Base-by-base conservation (phyloP, 2,888 invertebrate species). In the Xanthorhoe spadicearia region DNA sequence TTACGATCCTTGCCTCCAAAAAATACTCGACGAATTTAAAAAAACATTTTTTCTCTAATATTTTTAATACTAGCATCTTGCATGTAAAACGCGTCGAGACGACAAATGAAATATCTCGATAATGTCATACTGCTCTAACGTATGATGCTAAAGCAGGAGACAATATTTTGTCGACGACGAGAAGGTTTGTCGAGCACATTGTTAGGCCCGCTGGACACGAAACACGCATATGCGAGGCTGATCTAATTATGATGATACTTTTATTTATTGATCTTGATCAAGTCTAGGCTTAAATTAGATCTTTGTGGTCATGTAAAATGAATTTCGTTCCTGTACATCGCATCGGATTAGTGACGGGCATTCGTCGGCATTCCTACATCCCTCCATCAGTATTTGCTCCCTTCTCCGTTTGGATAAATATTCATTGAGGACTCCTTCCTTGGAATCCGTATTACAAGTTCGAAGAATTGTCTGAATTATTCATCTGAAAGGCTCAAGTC, bases 401-500 rank as follows among this genome's bases (percentile, higher is more conserved):
- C 38, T 43, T 43, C 28, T 46, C 50, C 28, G 32, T 32, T 56
- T 46, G 15, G 35, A 57, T 66, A 66, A 66, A 61, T 66, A 66
- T 66, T 66, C 66, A 66, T 53, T 15, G 61, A 38, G 55, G 57
- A 63, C 62, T 63, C 52, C 64, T 64, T 48, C 50, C 38, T 7
- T 19, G 59, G 64, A 53, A 58, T 59, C 59, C 59, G 61, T 38
- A 59, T 66, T 59, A 66, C 60, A 63, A 54, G 62, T 60, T 63
- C 63, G 56, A 60, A 56, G 56, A 49, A 63, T 55, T 60, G 2
- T 32, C 67, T 63, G 67, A 67, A 67, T 67, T 60, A 67, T 67
- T 67, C 63, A 67, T 57, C 56, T 18, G 62, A 43, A 50, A 59
- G 50, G 49, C 43, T 73, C 74, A 68, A 67, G 69, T 61, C 73